Evolutionary conservation across 2,113 vertebrate species (phyloP), one percentile per base, ranked within the genome.

Genomic region (Puffinus mauretanicus): DNA sequence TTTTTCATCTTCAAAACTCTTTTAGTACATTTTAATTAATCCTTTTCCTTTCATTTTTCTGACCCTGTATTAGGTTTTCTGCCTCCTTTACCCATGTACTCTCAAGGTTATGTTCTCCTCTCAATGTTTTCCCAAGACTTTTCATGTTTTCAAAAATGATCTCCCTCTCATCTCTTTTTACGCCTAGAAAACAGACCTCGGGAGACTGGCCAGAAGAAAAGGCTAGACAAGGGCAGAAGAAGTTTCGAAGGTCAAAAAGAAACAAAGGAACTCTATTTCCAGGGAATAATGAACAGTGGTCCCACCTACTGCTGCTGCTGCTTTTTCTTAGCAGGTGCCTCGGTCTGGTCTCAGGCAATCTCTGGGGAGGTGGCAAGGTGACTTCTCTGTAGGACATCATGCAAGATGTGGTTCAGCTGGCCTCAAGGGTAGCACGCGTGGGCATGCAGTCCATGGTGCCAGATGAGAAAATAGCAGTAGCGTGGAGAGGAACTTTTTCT

Each of bases 11-110:
- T 94, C 84, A 77, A 72, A 79, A 91, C 22, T 66, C 64, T 38
- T 49, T 88, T 14, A 84, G 42, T 82, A 85, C 24, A 18, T 70
- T 95, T 94, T 91, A 97, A 94, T 96, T 94, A 97, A 94, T 96
- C 93, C 34, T 76, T 87, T 61, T 65, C 32, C 36, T 91, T 94
- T 86, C 54, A 78, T 12, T 90, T 77, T 82, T 85, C 58, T 91
- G 78, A 88, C 51, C 42, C 46, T 29, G 55, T 10, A 70, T 82
- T 80, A 52, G 11, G 34, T 83, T 94, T 85, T 82, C 62, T 76
- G 54, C 11, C 73, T 95, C 46, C 78, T 94, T 89, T 87, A 66
- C 52, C 69, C 65, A 2, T 25, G 9, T 24, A 20, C 25, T 82
- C 51, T 81, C 94, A 96, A 94, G 87, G 94, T 94, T 94, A 93